Evolutionary conservation across 2,797 vertebrate species (phyloP).

Genomic region (Cottoperca gobio): DNA sequence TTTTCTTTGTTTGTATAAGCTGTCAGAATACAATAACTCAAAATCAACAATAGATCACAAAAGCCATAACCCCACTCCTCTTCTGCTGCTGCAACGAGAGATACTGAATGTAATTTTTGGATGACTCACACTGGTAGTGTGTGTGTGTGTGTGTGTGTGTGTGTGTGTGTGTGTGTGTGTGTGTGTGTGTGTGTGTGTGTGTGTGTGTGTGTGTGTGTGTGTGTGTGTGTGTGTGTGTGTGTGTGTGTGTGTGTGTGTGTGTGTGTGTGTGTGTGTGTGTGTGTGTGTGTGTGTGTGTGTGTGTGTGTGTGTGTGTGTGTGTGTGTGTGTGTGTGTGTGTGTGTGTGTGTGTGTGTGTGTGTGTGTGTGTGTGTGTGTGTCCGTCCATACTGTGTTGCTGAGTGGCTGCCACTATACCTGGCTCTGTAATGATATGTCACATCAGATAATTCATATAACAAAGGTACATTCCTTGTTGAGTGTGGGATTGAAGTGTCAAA

Average conservation of each 20-base stretch:
- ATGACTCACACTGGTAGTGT: conserved; percentile 59
- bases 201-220: conserved; percentile 15
- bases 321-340: conserved; percentile 21
- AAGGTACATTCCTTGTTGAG: not conserved
- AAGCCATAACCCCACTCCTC: conserved; percentile 22
- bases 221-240: conserved; percentile 23
- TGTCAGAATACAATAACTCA: conserved; percentile 6
- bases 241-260: conserved; percentile 22
- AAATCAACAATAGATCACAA: not conserved
- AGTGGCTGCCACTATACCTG: not conserved
- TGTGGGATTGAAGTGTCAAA: not conserved
- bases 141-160: conserved; percentile 23
- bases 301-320: conserved; percentile 23
- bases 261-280: conserved; percentile 20
- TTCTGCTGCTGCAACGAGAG: conserved; percentile 24
- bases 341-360: conserved; percentile 49
- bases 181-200: conserved; percentile 20
- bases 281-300: conserved; percentile 15
- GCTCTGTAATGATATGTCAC: not conserved
- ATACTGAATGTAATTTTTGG: conserved; percentile 35
- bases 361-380: conserved; percentile 16
- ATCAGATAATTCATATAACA: not conserved
- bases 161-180: conserved; percentile 22
- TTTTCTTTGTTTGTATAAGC: conserved; percentile 9
- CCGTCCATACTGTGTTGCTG: not conserved